These are phyloP conservation scores for Halcyon leucocephala DNA, from an alignment of 2,797 vertebrate species.

Conservation along the genomic window DNA sequence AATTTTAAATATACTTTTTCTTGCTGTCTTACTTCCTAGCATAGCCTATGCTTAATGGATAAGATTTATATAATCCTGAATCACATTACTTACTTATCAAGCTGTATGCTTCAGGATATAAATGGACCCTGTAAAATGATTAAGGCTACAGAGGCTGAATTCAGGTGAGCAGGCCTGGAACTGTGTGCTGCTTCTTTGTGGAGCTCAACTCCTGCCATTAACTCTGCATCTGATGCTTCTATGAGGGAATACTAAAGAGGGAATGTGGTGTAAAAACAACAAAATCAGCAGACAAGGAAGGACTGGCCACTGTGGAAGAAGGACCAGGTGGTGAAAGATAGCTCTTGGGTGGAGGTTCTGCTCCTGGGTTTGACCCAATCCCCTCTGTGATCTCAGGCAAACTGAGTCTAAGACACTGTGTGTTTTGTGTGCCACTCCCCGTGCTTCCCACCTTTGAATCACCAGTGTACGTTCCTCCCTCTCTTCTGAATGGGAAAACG, in stretches of 20 bases:
- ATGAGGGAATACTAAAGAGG: neutral
- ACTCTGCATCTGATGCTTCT: neutral
- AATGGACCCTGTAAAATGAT: neutral
- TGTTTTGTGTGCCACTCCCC: neutral
- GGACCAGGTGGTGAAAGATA: neutral
- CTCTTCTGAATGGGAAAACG: neutral
- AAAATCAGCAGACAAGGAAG: neutral
- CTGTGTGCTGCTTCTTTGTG: neutral
- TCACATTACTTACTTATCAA: neutral
- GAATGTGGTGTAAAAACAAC: neutral
- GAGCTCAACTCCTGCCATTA: neutral
- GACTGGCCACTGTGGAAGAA: neutral
- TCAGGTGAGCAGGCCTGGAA: neutral
- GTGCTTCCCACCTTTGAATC: neutral
- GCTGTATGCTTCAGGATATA: neutral
- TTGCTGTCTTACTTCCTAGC: neutral
- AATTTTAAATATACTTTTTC: neutral
- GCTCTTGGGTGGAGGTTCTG: neutral
- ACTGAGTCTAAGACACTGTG: neutral
- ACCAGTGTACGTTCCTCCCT: neutral
- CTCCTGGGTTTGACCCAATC: neutral
- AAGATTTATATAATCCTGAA: neutral
- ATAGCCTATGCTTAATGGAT: neutral
- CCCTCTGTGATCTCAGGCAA: neutral
- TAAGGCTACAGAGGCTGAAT: neutral